A percentile compares a stretch with the other conserved stretches of the same genome.
phyloP scores from a whole-genome alignment of 2,113 vertebrate species.

The Pteronura brasiliensis region DNA sequence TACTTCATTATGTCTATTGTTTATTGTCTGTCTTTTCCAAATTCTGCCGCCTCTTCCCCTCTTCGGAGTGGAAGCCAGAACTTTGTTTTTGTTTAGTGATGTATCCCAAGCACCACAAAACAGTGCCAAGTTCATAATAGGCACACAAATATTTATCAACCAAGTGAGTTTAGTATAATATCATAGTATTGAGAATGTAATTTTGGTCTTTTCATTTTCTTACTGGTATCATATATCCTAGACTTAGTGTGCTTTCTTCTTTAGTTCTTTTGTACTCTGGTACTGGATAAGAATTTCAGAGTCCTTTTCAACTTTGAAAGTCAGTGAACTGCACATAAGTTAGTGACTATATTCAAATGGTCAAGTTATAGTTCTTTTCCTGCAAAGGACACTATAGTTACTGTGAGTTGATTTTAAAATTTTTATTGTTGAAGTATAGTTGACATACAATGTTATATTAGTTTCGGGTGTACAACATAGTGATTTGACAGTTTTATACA shows the following conservation, averaged over 20 bases:
- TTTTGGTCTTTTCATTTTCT: background rate
- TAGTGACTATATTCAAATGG: background rate
- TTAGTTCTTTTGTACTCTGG: background rate
- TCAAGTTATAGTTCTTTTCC: conserved; percentile 6
- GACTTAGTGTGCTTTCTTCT: background rate
- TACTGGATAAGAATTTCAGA: background rate
- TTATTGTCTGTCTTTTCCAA: conserved; percentile 41
- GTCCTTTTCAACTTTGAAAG: background rate
- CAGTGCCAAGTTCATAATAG: background rate
- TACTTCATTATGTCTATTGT: conserved; percentile 37
- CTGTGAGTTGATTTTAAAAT: background rate
- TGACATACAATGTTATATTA: background rate
- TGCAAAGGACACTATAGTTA: background rate
- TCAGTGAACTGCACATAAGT: background rate
- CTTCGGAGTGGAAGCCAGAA: background rate
- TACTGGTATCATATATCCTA: background rate
- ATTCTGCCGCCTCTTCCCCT: background rate
- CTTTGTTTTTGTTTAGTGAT: conserved; percentile 8
- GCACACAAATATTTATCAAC: background rate
- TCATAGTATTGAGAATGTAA: background rate
- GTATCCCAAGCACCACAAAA: background rate
- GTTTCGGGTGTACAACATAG: background rate
- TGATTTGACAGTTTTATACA: background rate
- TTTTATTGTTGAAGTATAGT: background rate
- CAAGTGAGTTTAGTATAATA: background rate